Conservation (phyloP, 1,140 invertebrate species). For the Drosophila punjabiensis region DNA sequence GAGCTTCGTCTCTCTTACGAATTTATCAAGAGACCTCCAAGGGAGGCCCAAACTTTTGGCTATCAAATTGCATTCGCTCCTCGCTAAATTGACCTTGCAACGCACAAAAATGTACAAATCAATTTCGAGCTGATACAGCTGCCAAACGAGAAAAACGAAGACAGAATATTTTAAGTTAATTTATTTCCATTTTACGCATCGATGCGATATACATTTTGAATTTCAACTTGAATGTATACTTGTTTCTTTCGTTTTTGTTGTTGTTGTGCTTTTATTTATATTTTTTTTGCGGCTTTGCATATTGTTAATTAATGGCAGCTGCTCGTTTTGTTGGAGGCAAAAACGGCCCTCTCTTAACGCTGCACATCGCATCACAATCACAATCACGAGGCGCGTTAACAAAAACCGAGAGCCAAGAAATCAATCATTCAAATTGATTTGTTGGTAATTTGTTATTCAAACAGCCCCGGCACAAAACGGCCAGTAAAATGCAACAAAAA, state of each 20-base stretch:
- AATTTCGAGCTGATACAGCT: slow-evolving; percentile 54
- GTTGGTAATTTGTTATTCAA: slow-evolving; percentile 81
- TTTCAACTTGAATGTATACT: slow-evolving; percentile 37
- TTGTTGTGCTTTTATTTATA: slow-evolving; percentile 21
- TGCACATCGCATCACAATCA: slow-evolving; percentile 25
- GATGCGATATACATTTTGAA: slow-evolving; percentile 53
- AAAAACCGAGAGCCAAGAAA: slow-evolving; percentile 68
- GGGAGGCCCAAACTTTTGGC: slow-evolving; percentile 22
- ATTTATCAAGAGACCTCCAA: slow-evolving; percentile 24
- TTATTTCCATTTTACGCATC: slow-evolving; percentile 74
- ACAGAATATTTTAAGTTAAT: slow-evolving; percentile 82
- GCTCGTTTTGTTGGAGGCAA: slow-evolving; percentile 40
- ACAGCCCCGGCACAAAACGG: slow-evolving; percentile 53
- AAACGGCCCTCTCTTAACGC: slow-evolving; percentile 42
- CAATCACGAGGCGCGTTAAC: slow-evolving; percentile 61
- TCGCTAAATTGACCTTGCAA: slow-evolving; percentile 68
- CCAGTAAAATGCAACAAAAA: slow-evolving; percentile 61
- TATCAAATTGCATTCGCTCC: slow-evolving; percentile 34
- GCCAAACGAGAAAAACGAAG: slow-evolving; percentile 72
- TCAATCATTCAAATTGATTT: slow-evolving; percentile 82
- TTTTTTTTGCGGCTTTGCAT: slow-evolving; percentile 66
- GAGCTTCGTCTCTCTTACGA: slow-evolving; percentile 1
- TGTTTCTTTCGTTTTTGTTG: slow-evolving; percentile 27
- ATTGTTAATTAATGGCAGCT: slow-evolving; percentile 76
- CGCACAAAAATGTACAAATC: slow-evolving; percentile 66